phyloP scores from a whole-genome alignment of 2,888 invertebrate genomes.

The Lordiphosa fenestrarum region DNA sequence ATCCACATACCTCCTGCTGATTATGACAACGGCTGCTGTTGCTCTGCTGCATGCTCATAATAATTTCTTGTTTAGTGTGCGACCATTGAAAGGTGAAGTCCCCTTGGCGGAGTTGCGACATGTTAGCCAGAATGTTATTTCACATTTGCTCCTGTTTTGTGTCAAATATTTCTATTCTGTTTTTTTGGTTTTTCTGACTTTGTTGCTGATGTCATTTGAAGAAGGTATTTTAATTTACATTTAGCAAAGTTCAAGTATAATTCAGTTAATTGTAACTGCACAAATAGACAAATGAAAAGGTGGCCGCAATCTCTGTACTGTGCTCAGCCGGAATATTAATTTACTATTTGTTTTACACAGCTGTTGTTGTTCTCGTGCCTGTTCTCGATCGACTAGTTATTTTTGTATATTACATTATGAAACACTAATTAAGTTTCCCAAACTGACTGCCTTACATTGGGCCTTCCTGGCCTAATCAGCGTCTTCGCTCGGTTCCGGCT shows the following conservation, averaged over 20 bases:
- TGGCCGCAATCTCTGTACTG: too few species aligned
- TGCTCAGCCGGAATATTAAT: too few species aligned
- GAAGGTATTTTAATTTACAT: constrained; percentile 73
- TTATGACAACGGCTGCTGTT: constrained; percentile 41
- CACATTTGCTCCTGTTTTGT: constrained; percentile 31
- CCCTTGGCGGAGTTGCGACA: neutral
- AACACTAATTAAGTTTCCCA: too few species aligned
- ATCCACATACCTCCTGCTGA: constrained; percentile 26
- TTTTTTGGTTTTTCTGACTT: constrained; percentile 14
- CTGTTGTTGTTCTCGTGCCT: too few species aligned
- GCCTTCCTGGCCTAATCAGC: too few species aligned
- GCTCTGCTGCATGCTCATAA: constrained; percentile 57
- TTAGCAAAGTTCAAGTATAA: constrained; percentile 50
- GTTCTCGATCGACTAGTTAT: too few species aligned
- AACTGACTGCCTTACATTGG: too few species aligned
- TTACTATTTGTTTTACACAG: too few species aligned
- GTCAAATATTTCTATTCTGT: constrained; percentile 62
- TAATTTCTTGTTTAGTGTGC: constrained; percentile 69
- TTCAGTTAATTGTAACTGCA: constrained; percentile 54
- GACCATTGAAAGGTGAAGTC: constrained; percentile 37
- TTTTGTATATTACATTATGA: too few species aligned
- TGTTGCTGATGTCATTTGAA: constrained; percentile 27
- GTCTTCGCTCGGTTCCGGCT: too few species aligned
- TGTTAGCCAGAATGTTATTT: constrained; percentile 36
- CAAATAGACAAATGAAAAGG: too few species aligned